These are phyloP conservation scores for Drosophila koepferae DNA, from an alignment of 2,888 invertebrate species.

Conservation along the genomic window DNA sequence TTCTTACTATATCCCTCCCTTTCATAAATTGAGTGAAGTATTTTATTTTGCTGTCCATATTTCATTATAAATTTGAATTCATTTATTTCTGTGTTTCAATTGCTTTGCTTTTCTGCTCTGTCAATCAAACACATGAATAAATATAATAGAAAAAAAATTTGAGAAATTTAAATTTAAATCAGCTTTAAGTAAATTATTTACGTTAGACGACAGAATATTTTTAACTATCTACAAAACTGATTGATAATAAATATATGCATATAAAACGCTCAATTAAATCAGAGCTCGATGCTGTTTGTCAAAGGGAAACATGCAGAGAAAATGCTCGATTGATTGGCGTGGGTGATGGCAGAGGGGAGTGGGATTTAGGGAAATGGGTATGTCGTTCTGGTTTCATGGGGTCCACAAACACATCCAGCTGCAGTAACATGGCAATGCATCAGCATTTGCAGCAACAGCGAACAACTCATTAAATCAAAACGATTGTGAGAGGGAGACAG, in stretches of 20 bases:
- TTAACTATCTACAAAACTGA: not conserved
- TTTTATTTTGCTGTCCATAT: too few species aligned
- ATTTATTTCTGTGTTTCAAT: too few species aligned
- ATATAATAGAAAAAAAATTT: too few species aligned
- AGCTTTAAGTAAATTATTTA: not conserved
- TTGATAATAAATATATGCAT: constrained; percentile 1
- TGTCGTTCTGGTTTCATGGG: not conserved
- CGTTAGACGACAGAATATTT: too few species aligned
- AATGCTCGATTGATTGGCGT: constrained; percentile 1
- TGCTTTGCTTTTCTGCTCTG: rapidly evolving
- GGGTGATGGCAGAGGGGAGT: too few species aligned
- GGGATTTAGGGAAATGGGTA: not conserved
- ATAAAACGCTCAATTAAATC: constrained; percentile 14
- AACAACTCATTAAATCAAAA: not conserved
- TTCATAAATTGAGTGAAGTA: too few species aligned
- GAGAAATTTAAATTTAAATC: not conserved
- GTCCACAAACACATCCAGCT: not conserved
- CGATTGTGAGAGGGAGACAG: not conserved
- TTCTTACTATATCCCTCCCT: too few species aligned
- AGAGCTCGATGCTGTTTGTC: not conserved
- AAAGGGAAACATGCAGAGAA: not conserved
- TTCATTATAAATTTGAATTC: too few species aligned
- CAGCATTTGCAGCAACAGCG: constrained; percentile 2
- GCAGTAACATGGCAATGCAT: not conserved
- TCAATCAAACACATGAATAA: too few species aligned